These are phyloP conservation scores for Megastigmus dorsalis DNA, from an alignment of 2,888 invertebrate genomes.

Conservation along the genomic window DNA sequence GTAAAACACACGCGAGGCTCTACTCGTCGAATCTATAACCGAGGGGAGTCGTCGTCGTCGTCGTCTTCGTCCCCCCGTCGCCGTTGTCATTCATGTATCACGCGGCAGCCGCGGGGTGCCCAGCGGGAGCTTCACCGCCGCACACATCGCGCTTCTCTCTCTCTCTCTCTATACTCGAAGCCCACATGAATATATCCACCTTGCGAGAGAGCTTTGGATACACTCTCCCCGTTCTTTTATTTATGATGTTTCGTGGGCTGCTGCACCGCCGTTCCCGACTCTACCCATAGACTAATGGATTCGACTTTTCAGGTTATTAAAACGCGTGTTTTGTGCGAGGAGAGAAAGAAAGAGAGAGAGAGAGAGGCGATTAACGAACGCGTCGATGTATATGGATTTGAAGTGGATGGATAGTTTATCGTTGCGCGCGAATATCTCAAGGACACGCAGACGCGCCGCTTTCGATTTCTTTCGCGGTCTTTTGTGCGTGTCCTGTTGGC, in stretches of 20 bases:
- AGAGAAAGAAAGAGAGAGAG: too few species aligned
- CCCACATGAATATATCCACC: constrained; percentile 51
- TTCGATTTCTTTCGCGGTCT: neutral
- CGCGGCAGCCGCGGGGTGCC: constrained; percentile 58
- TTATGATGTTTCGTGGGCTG: too few species aligned
- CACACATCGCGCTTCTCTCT: constrained; percentile 61
- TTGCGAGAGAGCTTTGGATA: neutral
- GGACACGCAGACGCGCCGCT: neutral
- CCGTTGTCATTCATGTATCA: constrained; percentile 63
- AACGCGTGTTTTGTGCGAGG: constrained; percentile 27
- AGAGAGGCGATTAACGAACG: constrained; percentile 1
- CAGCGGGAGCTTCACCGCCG: constrained; percentile 59
- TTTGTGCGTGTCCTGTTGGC: neutral
- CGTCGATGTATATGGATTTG: neutral
- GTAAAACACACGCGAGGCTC: constrained; percentile 14
- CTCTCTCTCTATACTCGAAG: constrained; percentile 63
- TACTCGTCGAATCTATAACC: too few species aligned
- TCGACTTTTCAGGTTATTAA: constrained; percentile 52
- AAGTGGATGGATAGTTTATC: too few species aligned
- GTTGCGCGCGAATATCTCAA: constrained; percentile 12
- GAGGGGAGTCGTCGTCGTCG: too few species aligned
- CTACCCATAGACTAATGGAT: too few species aligned
- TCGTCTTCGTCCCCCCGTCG: too few species aligned
- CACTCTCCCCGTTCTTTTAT: constrained; percentile 43
- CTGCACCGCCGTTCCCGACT: neutral